Evolutionary conservation across 2,888 invertebrate genomes (phyloP).

Genomic region (Plemyria rubiginata): DNA sequence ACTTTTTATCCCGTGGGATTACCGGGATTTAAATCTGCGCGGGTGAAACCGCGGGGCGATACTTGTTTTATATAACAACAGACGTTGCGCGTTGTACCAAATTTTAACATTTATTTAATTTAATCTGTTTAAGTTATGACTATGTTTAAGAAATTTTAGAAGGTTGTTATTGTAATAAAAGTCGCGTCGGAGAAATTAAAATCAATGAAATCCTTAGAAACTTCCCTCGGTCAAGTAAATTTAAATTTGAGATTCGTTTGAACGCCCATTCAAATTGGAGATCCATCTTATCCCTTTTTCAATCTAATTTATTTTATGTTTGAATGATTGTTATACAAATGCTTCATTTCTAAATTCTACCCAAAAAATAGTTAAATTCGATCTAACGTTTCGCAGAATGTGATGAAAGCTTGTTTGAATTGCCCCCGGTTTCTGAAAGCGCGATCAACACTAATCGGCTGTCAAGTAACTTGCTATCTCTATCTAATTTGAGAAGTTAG

Average conservation of each 20-base stretch:
- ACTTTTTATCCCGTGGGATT: too few species aligned
- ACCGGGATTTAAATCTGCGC: too few species aligned
- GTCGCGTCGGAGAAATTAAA: conserved; percentile 4
- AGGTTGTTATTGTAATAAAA: neutral
- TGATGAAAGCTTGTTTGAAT: too few species aligned
- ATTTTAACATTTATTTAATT: too few species aligned
- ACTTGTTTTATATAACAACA: too few species aligned
- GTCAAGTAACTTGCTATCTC: too few species aligned
- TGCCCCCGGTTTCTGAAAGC: too few species aligned
- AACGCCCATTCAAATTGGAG: conserved; percentile 25
- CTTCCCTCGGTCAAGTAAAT: conserved; percentile 59
- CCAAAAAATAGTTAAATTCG: neutral
- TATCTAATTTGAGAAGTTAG: too few species aligned
- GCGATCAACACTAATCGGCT: too few species aligned
- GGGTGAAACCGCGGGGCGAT: too few species aligned
- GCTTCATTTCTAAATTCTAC: neutral
- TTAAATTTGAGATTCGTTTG: conserved; percentile 53
- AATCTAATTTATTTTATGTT: conserved; percentile 20
- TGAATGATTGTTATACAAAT: conserved; percentile 12
- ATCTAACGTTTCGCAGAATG: neutral
- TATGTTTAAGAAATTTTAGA: neutral
- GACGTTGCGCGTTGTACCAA: too few species aligned
- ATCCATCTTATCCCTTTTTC: conserved; percentile 34
- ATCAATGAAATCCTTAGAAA: conserved; percentile 44
- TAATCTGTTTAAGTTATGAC: too few species aligned